phyloP scores from a whole-genome alignment of 2,888 invertebrate genomes.

The Apodemia zela region DNA sequence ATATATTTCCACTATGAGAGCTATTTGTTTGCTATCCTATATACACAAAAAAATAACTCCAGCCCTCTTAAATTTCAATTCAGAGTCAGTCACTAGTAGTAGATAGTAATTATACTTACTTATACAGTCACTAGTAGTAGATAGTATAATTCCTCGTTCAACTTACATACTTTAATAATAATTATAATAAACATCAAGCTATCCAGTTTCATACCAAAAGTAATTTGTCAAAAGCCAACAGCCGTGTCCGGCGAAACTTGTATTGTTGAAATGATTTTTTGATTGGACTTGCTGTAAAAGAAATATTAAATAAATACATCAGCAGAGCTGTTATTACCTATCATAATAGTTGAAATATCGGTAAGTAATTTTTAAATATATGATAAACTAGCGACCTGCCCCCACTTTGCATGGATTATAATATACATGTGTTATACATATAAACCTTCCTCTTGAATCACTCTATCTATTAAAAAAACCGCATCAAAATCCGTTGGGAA shows the following conservation, averaged over 20 bases:
- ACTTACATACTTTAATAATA: constrained; percentile 8
- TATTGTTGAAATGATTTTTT: constrained; percentile 79
- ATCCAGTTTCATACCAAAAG: constrained; percentile 34
- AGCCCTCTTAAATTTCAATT: neutral
- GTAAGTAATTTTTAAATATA: too few species aligned
- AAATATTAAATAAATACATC: constrained; percentile 46
- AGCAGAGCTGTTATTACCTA: constrained; percentile 46
- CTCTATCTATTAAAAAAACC: too few species aligned
- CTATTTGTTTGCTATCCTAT: neutral
- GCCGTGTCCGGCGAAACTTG: constrained; percentile 70
- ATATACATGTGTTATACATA: too few species aligned
- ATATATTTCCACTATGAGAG: too few species aligned
- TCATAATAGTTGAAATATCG: too few species aligned
- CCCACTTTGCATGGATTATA: too few species aligned
- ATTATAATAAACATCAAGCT: constrained; percentile 23
- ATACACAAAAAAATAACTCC: neutral
- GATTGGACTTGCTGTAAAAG: constrained; percentile 73
- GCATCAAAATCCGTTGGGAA: too few species aligned
- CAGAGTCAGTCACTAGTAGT: neutral
- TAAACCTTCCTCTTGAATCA: too few species aligned
- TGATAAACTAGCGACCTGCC: too few species aligned
- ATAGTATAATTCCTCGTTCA: neutral
- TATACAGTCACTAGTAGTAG: neutral
- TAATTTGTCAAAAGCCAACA: constrained; percentile 64
- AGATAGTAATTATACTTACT: too few species aligned